Evolutionary conservation across 2,797 vertebrate genomes (phyloP).

Genomic region (Pangasius larnaudii): DNA sequence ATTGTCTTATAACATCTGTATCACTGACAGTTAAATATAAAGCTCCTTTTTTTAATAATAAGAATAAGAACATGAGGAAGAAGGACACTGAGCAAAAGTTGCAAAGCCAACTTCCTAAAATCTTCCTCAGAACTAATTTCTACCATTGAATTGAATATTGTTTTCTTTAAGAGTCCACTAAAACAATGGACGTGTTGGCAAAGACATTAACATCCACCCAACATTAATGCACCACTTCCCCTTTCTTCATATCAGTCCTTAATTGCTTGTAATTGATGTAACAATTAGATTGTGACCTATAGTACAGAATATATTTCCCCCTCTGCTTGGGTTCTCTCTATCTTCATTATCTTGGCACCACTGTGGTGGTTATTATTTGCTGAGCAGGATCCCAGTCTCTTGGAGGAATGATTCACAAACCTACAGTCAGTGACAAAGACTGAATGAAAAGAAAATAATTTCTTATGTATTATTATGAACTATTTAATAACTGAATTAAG

Average conservation of each 20-base stretch:
- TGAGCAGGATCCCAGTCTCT: constrained; percentile 67
- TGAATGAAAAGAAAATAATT: too few species aligned
- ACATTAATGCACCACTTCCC: constrained; percentile 67
- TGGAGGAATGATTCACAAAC: constrained; percentile 48
- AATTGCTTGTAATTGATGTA: constrained; percentile 69
- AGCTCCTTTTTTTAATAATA: neutral
- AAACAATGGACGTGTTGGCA: constrained; percentile 22
- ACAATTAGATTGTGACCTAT: constrained; percentile 73
- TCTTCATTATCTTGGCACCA: constrained; percentile 75
- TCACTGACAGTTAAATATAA: neutral
- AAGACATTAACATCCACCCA: constrained; percentile 44
- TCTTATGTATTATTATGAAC: too few species aligned
- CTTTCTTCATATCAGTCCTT: constrained; percentile 65
- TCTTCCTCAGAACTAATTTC: constrained; percentile 17
- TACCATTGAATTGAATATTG: constrained; percentile 44
- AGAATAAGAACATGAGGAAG: neutral
- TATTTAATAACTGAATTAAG: too few species aligned
- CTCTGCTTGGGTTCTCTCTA: constrained; percentile 61
- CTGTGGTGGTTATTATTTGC: constrained; percentile 71
- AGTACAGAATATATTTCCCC: constrained; percentile 59
- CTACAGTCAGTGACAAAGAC: constrained; percentile 13
- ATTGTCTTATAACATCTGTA: neutral
- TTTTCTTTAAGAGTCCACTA: constrained; percentile 62
- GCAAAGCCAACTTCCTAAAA: constrained; percentile 9
- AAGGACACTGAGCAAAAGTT: neutral